Base-by-base conservation (phyloP, 2,888 invertebrate species). In the Scelioninae gen. 1 region DNA sequence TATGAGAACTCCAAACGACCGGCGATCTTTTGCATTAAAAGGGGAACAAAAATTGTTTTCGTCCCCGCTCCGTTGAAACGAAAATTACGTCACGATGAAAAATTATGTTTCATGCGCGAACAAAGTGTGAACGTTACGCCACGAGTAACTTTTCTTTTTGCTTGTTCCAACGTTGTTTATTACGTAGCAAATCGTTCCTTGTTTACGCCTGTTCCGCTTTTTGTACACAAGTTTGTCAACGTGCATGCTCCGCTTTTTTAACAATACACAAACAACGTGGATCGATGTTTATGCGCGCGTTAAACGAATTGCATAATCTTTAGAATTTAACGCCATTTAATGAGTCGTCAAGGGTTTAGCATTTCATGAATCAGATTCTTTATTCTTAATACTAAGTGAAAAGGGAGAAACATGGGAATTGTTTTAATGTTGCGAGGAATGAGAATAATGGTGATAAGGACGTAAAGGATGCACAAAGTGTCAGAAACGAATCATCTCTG, bases 71-170 rank as follows among this genome's bases (percentile, higher is more conserved):
- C 32, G 13, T 4, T 51, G 51, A 49, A 56, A 75, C 56, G 9
- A 76, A 76, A 71, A 76, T 82, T 82, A 76, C 71, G 53, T 76
- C 75, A 81, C 71, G 71, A 71, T 71, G 76, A 65, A 62, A 82
- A 82, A 82, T 82, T 71, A 40, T 32, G 34, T 51, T 58, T 72
- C 71, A 29, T 53, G 72, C 34, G 62, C 16, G 16, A 71, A 56
- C 55, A 29, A n/a, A n/a, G n/a, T n/a, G n/a, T n/a, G n/a, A n/a
- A n/a, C n/a, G n/a, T n/a, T n/a, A n/a, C n/a, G n/a, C n/a, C n/a
- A n/a, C n/a, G n/a, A n/a, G n/a, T n/a, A n/a, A 45, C 15, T 58
- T 32, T 11, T 45, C 15, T 45, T 68, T 55, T 45, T 45, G 7
- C 11, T 68, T 31, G 38, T 45, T 53, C 43, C 13, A 31, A 40